phyloP scores from a whole-genome alignment of 2,888 invertebrate genomes.

The Andrena trimmerana region DNA sequence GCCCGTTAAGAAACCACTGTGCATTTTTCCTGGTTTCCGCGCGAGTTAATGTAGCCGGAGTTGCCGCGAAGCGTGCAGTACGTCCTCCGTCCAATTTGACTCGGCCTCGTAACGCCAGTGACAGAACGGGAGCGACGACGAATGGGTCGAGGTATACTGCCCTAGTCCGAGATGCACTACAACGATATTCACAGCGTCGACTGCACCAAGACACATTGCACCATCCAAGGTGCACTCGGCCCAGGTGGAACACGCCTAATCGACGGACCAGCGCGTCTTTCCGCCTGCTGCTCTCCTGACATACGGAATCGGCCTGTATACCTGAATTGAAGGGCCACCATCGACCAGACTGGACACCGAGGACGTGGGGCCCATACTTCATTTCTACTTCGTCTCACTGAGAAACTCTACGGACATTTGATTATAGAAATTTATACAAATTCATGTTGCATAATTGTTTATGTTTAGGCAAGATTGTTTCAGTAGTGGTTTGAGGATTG shows the following conservation, averaged over 20 bases:
- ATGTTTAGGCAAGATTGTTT: not conserved
- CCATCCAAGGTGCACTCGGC: constrained; percentile 55
- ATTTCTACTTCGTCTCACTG: not conserved
- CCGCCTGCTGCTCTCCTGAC: constrained; percentile 76
- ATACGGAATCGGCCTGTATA: constrained; percentile 77
- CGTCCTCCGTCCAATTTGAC: constrained; percentile 1
- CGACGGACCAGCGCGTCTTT: constrained; percentile 59
- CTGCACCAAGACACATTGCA: constrained; percentile 59
- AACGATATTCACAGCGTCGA: constrained; percentile 62
- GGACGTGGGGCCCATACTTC: not conserved
- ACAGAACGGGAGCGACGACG: constrained; percentile 33
- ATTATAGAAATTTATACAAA: not conserved
- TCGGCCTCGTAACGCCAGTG: not conserved
- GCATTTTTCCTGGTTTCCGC: not conserved
- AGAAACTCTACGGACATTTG: not conserved
- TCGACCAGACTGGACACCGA: constrained; percentile 21
- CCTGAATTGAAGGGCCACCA: constrained; percentile 70
- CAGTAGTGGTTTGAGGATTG: not conserved
- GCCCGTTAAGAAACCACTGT: not conserved
- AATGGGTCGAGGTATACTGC: constrained; percentile 57
- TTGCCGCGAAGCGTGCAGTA: not conserved
- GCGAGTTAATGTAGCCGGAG: not conserved
- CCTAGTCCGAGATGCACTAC: constrained; percentile 68
- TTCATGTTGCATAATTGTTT: not conserved
- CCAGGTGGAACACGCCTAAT: constrained; percentile 49